Evolutionary conservation across 2,888 invertebrate species (phyloP), one percentile per base, ranked within the genome.

Genomic region (Oscheius sp.): DNA sequence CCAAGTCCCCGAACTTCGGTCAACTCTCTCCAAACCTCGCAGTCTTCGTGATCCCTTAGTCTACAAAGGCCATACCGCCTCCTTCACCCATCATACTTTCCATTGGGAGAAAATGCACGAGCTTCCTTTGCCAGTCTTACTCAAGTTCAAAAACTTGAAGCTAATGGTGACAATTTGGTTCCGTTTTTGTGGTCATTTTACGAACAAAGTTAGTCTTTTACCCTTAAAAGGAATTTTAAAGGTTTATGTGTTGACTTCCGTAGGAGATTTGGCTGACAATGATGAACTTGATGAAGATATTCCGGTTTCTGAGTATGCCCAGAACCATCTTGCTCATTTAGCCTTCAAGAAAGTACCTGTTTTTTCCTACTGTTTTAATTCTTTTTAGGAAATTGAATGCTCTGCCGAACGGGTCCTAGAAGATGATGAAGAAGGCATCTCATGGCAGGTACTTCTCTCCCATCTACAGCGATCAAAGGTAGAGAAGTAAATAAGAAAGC

Each of bases 1-100:
- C 17, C 87, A 87, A 78, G 82, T 87, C 33, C 87, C 87, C 1
- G 87, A 88, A 69, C 77, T 87, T 20, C 77, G 85, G 17, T 83
- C 86, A 2, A 87, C 87, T 57, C 69, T 88, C 30, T 78, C 83
- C 2, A 82, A 84, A 12, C 82, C 83, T 30, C 74, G 77, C 64
- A 71, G 75, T 51, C 75, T 88, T 26, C 72, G 82, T 22, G 87
- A 88, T 74, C 82, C 80, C 22, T 83, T 88, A 41, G 80, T 77
- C 12, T 79, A 69, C 62, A 73, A 78, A 30, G 86, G 86, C 1
- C 86, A 86, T 71, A 86, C 86, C 2, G 69, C 63, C 5, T 82
- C 84, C 2, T 86, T 81, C 67, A 78, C 83, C 50, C 77, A 80
- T 62, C 86, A 84, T 65, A 84, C 82, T 0, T 71, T 80, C 30